Evolutionary conservation across 2,888 invertebrate genomes (phyloP).

Genomic region (Plagiodera versicolora): DNA sequence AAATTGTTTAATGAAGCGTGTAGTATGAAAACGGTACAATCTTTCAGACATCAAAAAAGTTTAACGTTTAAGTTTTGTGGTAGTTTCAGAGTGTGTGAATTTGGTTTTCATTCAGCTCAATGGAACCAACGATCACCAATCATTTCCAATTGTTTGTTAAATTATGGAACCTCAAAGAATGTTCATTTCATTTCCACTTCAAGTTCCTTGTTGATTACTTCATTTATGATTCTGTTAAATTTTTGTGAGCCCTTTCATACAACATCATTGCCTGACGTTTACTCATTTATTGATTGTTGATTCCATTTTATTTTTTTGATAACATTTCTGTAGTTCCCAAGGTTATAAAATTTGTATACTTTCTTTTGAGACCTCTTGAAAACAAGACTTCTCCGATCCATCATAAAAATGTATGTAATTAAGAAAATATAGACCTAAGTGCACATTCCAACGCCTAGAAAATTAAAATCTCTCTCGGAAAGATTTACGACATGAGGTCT

Average conservation of each 20-base stretch:
- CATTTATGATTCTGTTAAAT: no score
- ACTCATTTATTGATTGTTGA: no score
- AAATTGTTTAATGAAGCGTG: conserved; percentile 27
- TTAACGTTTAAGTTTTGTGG: not conserved
- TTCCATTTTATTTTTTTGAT: no score
- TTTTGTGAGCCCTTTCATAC: no score
- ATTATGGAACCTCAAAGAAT: no score
- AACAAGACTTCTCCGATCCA: not conserved
- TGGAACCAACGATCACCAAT: not conserved
- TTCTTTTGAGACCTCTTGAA: no score
- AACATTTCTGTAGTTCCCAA: no score
- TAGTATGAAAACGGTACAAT: conserved; percentile 29
- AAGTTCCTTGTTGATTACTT: no score
- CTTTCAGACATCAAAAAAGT: conserved; percentile 17
- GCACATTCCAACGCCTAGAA: not conserved
- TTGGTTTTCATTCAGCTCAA: not conserved
- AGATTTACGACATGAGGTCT: not conserved
- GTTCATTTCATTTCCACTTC: no score
- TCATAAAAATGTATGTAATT: not conserved
- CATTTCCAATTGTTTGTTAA: no score
- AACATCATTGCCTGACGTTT: no score
- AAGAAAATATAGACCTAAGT: not conserved
- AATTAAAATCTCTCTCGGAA: not conserved
- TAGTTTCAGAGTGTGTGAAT: not conserved
- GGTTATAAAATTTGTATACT: no score